Conservation (phyloP, 1,140 invertebrate genomes). For the Dendroctonus valens region DNA sequence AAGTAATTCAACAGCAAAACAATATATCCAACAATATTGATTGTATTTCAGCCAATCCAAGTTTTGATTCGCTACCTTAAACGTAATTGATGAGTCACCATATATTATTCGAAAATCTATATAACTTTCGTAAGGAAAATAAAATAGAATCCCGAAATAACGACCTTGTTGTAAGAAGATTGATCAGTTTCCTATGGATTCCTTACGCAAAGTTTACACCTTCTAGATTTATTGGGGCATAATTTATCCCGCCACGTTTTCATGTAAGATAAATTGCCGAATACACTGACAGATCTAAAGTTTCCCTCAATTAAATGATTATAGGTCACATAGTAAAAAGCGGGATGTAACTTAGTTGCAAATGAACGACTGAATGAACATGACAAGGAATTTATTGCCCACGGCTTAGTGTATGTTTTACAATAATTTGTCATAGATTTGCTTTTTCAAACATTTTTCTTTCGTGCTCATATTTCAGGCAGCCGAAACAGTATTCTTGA, state of each 20-base stretch:
- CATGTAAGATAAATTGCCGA: neutral
- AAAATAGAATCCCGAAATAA: neutral
- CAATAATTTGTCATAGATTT: too few species aligned
- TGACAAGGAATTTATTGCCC: too few species aligned
- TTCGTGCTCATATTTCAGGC: too few species aligned
- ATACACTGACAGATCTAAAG: neutral
- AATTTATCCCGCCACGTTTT: neutral
- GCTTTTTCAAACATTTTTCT: too few species aligned
- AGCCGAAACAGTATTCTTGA: too few species aligned
- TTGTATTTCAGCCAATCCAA: neutral
- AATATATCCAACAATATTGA: too few species aligned
- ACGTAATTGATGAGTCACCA: constrained; percentile 5
- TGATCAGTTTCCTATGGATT: constrained; percentile 7
- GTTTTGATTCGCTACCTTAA: constrained; percentile 3
- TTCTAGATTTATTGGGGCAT: neutral
- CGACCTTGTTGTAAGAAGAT: constrained; percentile 3
- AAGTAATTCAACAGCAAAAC: too few species aligned
- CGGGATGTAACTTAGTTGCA: too few species aligned
- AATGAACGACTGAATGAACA: too few species aligned
- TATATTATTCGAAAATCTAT: constrained; percentile 17
- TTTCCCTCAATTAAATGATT: too few species aligned
- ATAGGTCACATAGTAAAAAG: too few species aligned
- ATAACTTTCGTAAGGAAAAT: constrained; percentile 12
- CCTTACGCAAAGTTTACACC: neutral
- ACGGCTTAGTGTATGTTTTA: too few species aligned